These are phyloP conservation scores for Eugnorisma glareosa DNA, from an alignment of 2,888 invertebrate genomes.

Conservation along the genomic window DNA sequence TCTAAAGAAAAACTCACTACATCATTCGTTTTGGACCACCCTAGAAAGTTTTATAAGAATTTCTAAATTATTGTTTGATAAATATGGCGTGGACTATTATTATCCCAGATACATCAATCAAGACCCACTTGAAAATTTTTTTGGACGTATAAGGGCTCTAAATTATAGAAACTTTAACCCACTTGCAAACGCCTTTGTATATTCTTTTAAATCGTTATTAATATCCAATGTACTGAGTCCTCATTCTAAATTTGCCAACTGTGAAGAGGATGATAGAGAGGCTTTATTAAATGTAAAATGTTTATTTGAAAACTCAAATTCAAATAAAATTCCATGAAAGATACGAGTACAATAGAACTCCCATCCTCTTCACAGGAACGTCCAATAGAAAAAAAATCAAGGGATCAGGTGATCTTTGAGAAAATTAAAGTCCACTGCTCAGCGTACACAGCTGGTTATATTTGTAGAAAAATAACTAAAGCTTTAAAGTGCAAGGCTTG, in stretches of 20 bases:
- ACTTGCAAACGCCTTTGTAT: slow-evolving; percentile 54
- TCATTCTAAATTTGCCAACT: slow-evolving; percentile 36
- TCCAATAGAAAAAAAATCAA: not conserved
- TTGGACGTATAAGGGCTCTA: slow-evolving; percentile 60
- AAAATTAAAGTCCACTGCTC: slow-evolving; percentile 13
- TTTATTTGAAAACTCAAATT: not conserved
- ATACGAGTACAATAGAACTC: not conserved
- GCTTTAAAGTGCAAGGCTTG: slow-evolving; percentile 6
- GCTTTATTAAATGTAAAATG: not conserved
- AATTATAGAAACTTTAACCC: slow-evolving; percentile 64
- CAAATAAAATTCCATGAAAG: not conserved
- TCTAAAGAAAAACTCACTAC: slow-evolving; percentile 22
- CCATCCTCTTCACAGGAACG: not conserved
- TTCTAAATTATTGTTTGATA: slow-evolving; percentile 51
- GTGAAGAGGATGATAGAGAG: slow-evolving; percentile 25
- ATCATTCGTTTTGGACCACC: slow-evolving; percentile 51
- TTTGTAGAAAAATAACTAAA: slow-evolving; percentile 10
- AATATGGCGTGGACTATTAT: slow-evolving; percentile 52
- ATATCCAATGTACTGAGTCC: slow-evolving; percentile 26
- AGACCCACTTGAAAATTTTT: slow-evolving; percentile 63
- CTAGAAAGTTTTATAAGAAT: slow-evolving; percentile 59
- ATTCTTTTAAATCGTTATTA: slow-evolving; percentile 54
- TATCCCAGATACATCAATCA: slow-evolving; percentile 62
- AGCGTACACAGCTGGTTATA: slow-evolving; percentile 20
- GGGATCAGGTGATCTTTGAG: slow-evolving; percentile 1